Conservation (phyloP, 2,797 vertebrate genomes). For the Coccyzus lansbergi region DNA sequence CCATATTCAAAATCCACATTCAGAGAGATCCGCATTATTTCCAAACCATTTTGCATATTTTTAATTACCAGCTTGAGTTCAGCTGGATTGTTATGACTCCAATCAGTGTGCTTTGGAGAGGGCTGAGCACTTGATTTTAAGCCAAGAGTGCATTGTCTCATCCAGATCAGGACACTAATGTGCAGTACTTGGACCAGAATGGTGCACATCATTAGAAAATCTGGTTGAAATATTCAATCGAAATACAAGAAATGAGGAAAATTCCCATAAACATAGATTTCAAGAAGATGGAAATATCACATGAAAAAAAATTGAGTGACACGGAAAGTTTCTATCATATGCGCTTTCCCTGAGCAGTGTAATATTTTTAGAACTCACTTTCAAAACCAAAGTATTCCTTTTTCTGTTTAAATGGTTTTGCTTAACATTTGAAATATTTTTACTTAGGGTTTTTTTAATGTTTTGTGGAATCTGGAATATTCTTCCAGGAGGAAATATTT, state of each 20-base stretch:
- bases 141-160: slow-evolving; percentile 33
- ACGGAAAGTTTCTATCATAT: background rate
- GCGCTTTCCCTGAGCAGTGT: background rate
- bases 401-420: background rate
- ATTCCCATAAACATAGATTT: background rate
- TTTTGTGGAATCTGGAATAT: background rate
- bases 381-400: background rate
- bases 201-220: background rate
- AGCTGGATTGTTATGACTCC: slow-evolving; percentile 55
- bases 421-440: background rate
- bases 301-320: background rate
- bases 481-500: background rate
- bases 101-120: slow-evolving; percentile 56
- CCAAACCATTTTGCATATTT: slow-evolving; percentile 68
- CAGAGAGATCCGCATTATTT: slow-evolving; percentile 54
- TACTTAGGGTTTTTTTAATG: background rate
- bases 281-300: background rate
- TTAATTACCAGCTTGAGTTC: slow-evolving; percentile 66
- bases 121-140: slow-evolving; percentile 34
- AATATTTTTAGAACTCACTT: background rate
- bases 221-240: background rate
- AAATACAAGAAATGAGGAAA: background rate
- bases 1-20: slow-evolving; percentile 57
- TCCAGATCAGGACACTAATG: background rate
- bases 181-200: background rate